Percentiles rank a stretch among this genome's conserved stretches.
Evolutionary conservation across 2,113 vertebrate genomes (phyloP).

Genomic region (Capreolus pygargus): DNA sequence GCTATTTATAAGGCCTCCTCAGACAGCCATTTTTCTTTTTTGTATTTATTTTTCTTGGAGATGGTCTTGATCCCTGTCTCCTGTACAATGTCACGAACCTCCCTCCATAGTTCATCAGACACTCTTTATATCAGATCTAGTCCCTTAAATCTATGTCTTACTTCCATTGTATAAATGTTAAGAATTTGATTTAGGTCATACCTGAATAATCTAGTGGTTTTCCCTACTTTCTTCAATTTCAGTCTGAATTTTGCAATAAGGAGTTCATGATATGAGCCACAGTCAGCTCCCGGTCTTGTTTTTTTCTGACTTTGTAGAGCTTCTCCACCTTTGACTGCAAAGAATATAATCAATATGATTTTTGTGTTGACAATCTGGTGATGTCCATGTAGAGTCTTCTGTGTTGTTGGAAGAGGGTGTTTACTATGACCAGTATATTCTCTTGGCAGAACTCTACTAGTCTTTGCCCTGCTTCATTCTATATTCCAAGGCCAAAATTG

Average conservation of each 20-base stretch:
- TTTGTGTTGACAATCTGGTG: not conserved
- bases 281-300: not conserved
- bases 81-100: too few relatives aligned
- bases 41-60: not conserved
- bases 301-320: not conserved
- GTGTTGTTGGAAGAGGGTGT: not conserved
- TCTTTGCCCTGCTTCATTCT: too few relatives aligned
- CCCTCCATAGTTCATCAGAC: too few relatives aligned
- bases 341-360: not conserved
- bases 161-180: not conserved
- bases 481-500: too few relatives aligned
- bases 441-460: too few relatives aligned
- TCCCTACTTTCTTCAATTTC: not conserved
- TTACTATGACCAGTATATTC: not conserved
- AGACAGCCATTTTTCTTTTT: not conserved
- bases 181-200: not conserved
- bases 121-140: too few relatives aligned
- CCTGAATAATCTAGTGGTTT: not conserved
- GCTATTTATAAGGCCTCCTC: not conserved
- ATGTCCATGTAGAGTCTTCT: not conserved
- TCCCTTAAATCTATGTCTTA: not conserved
- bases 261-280: not conserved
- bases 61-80: not conserved
- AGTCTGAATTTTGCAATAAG: not conserved
- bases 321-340: not conserved